Base-by-base conservation (phyloP, 2,113 vertebrate species). In the Lepidothrix coronata region DNA sequence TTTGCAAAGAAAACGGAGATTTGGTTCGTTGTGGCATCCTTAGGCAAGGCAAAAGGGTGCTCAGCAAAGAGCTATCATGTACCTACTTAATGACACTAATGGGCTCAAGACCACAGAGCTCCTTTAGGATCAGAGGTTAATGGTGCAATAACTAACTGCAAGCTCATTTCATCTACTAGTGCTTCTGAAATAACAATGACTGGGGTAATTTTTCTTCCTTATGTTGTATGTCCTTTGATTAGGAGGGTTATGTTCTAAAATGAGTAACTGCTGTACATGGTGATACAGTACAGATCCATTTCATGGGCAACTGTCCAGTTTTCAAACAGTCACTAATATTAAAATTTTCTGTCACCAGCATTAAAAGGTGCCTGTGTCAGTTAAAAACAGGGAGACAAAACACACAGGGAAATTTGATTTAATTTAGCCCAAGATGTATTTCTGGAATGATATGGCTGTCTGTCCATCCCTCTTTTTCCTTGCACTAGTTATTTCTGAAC, bases 181-280 rank as follows among this genome's bases (percentile, higher is more conserved):
- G 62, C 58, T 90, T 94, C 71, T 80, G 72, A 88, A 91, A 67
- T 51, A 88, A 33, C 58, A 73, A 54, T 71, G 55, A 33, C 67
- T 43, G 77, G 58, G 55, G 58, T 83, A 79, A 83, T 93, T 96
- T 95, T 93, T 94, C 77, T 70, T 96, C 82, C 80, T 96, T 93
- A 83, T 70, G 5, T 41, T 55, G 7, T 54, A 21, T 44, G 46
- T 74, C 75, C 54, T 91, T 91, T 83, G 67, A 39, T 80, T 88
- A 59, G 33, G 27, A 88, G 70, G 35, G 51, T 74, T 84, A 66
- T 80, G 59, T 41, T 85, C 67, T 83, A 41, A 93, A 90, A 77
- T 39, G 70, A 63, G 62, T 77, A 62, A 65, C 30, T 80, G 41
- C 85, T 93, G 41, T 76, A 66, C 49, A 4, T 63, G 62, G 31